Evolutionary conservation across 2,888 invertebrate species (phyloP), one percentile per base, ranked within the genome.

Genomic region (Euzophera pinguis): DNA sequence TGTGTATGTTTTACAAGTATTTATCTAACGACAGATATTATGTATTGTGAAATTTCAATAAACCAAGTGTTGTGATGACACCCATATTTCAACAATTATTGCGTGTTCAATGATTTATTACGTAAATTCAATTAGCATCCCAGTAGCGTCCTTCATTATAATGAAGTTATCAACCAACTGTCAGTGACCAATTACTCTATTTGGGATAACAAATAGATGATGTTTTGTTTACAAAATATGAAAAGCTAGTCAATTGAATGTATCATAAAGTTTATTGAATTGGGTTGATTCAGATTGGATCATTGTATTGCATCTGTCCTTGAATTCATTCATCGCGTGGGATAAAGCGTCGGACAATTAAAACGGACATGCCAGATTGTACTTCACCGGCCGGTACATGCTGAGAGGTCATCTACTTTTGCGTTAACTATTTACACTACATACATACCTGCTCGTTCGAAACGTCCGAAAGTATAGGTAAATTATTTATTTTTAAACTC

Each of bases 331-430:
- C 63, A 74, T 62, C 64, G 64, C 64, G 66, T 66, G 71, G 66
- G 67, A 51, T 65, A 66, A 71, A 62, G 70, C 78, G 81, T 78
- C 63, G 69, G 81, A 78, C 81, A 84, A 85, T 84, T 84, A 84
- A 74, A 73, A 69, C 64, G 69, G 73, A 72, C 68, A 51, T 43
- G 35, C 12, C 50, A 38, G 50, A 65, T 63, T 64, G 56, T 45
- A n/a, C n/a, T n/a, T n/a, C n/a, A 6, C 32, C 29, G 32, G 10
- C 29, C 22, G 45, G 14, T 13, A 14, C 9, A 45, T 45, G 13
- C 45, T 45, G 32, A 14, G 32, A 45, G 14, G 14, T 45, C 14
- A 29, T 45, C 29, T 16, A 4, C 16, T 41, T 32, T n/a, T n/a
- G n/a, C n/a, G n/a, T n/a, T n/a, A n/a, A n/a, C n/a, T n/a, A n/a